phyloP scores from a whole-genome alignment of 1,140 invertebrate species.

The Aleiodes sp. region DNA sequence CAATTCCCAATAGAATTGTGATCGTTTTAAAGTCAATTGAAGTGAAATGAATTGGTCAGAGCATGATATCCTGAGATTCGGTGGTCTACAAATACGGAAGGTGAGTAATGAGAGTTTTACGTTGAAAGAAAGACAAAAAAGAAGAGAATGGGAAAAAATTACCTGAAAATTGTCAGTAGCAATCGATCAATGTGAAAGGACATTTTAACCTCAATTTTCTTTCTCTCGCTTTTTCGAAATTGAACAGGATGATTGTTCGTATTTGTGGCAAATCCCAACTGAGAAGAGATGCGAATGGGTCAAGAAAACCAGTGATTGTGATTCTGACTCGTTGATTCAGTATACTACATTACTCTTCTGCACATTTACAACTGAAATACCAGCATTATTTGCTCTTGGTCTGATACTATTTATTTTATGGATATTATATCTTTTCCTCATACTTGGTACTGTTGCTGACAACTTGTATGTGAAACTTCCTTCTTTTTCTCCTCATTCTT shows the following conservation, averaged over 20 bases:
- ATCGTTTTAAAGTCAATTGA: background rate
- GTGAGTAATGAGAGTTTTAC: slow-evolving; percentile 38
- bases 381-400: slow-evolving; percentile 46
- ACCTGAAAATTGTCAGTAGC: too few relatives aligned
- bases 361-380: slow-evolving; percentile 45
- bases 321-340: slow-evolving; percentile 47
- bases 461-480: slow-evolving; percentile 67
- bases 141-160: too few relatives aligned
- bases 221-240: slow-evolving; percentile 30
- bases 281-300: slow-evolving; percentile 56
- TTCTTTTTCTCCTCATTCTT: background rate
- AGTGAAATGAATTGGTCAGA: slow-evolving; percentile 26
- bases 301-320: slow-evolving; percentile 48
- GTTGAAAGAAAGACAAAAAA: slow-evolving; percentile 6
- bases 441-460: slow-evolving; percentile 72
- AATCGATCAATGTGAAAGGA: slow-evolving; percentile 1
- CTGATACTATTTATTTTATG: slow-evolving; percentile 60
- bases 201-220: slow-evolving; percentile 17
- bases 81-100: slow-evolving; percentile 46
- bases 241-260: slow-evolving; percentile 59
- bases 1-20: background rate
- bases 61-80: slow-evolving; percentile 29
- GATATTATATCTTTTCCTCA: slow-evolving; percentile 72
- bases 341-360: slow-evolving; percentile 58
- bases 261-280: slow-evolving; percentile 54